phyloP scores from a whole-genome alignment of 2,888 invertebrate species.

The Drosophila atroscutellata region DNA sequence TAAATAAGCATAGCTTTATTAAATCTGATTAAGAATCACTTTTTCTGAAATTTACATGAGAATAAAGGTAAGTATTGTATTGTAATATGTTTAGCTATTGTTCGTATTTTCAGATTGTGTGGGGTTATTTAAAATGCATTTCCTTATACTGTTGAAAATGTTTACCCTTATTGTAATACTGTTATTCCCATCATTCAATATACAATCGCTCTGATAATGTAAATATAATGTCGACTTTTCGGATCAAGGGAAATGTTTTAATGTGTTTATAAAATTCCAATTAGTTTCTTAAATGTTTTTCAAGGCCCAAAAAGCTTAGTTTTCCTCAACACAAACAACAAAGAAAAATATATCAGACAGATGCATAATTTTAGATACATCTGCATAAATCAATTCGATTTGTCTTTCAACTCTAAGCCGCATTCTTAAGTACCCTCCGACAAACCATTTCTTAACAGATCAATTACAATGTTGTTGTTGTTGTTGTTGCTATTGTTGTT shows the following conservation, averaged over 20 bases:
- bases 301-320: background rate
- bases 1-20: background rate
- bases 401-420: conserved; percentile 3
- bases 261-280: background rate
- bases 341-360: background rate
- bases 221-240: background rate
- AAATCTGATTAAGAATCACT: conserved; percentile 1
- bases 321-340: background rate
- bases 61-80: background rate
- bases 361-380: background rate
- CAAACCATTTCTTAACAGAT: conserved; percentile 20
- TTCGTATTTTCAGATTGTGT: background rate
- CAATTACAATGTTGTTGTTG: conserved; percentile 25
- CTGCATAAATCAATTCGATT: conserved; percentile 1
- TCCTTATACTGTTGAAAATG: background rate
- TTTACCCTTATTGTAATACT: background rate
- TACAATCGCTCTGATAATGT: background rate
- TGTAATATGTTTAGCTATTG: background rate
- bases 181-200: background rate
- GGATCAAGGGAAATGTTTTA: background rate
- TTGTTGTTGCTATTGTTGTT: conserved; percentile 7
- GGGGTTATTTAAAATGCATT: background rate
- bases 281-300: background rate
- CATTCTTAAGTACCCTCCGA: background rate
- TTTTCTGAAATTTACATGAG: background rate